Percentiles rank a stretch among this genome's conserved stretches.
Conservation (phyloP, 2,797 vertebrate genomes). For the Falco rusticolus region DNA sequence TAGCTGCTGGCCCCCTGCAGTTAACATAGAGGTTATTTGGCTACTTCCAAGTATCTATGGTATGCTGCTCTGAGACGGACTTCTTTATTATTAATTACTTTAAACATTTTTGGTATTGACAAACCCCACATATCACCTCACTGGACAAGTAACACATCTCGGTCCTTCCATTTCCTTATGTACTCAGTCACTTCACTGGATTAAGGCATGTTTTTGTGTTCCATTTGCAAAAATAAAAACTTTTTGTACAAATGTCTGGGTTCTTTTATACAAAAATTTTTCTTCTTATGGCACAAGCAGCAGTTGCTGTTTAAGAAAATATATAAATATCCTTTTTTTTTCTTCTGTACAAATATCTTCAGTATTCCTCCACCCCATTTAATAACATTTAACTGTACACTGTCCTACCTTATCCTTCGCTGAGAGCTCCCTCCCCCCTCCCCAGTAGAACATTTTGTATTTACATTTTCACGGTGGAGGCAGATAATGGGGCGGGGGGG, state of each 20-base stretch:
- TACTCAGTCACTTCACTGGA: conserved; percentile 81
- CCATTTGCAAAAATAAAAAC: conserved; percentile 88
- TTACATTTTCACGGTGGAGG: conserved; percentile 80
- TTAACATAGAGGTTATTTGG: conserved; percentile 71
- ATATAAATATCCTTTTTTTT: conserved; percentile 92
- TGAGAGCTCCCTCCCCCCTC: conserved; percentile 80
- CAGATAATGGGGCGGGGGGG: conserved; percentile 66
- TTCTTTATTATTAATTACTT: conserved; percentile 47
- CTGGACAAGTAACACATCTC: conserved; percentile 67
- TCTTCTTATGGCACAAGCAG: conserved; percentile 91
- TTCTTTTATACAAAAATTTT: conserved; percentile 90
- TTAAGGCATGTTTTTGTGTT: conserved; percentile 96
- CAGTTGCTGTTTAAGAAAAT: conserved; percentile 97
- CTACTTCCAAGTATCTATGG: conserved; percentile 72
- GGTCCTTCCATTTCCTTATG: conserved; percentile 77
- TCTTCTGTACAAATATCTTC: conserved; percentile 91
- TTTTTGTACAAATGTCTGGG: conserved; percentile 90
- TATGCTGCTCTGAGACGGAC: conserved; percentile 71
- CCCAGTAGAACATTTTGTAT: conserved; percentile 82
- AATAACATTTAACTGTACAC: conserved; percentile 81
- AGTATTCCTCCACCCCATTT: conserved; percentile 66
- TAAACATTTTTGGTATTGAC: conserved; percentile 85
- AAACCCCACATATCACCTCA: conserved; percentile 69
- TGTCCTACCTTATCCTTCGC: conserved; percentile 37
- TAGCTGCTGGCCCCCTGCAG: conserved; percentile 57